Base-by-base conservation (phyloP, 2,113 vertebrate genomes). In the Lepus americanus region DNA sequence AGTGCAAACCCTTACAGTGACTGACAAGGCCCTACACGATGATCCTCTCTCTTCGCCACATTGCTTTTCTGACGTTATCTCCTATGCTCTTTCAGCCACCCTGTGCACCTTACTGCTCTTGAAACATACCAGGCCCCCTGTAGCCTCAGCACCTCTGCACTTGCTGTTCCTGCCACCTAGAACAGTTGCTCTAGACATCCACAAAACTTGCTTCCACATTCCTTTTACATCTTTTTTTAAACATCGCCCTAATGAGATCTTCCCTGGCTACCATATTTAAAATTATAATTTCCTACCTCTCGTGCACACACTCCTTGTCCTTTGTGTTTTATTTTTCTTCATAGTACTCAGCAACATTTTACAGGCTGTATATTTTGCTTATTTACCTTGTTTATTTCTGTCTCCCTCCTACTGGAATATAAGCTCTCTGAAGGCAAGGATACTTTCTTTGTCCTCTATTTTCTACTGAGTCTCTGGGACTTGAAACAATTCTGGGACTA, bases 271-370 rank as follows among this genome's bases (percentile, higher is more conserved):
- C 25, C 29, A 3, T 73, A 31, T 51, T 89, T 84, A 33, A 80
- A 79, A 81, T 59, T 49, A 2, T 70, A 70, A 36, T 64, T 78
- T 55, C 11, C 27, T 11, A 20, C 33, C 66, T 61, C 23, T 33
- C 53, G 19, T 12, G 9, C 27, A 29, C 55, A 49, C 20, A 61
- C 36, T 16, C 2, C 76, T 78, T 69, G 31, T 49, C 29, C 39
- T 83, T 13, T 39, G 81, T 87, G 22, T n/a, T 82, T 91, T 84
- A 6, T 53, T 87, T 92, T 92, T 44, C 69, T 53, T 88, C 51
- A 59, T 80, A 36, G 59, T 78, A 33, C 33, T 87, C 22, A 12
- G 94, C 66, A 89, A 36, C 49, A 44, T 82, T 90, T 92, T 79
- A 55, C 33, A 36, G 61, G 78, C 49, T 89, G 17, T 72, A 2